Conservation (phyloP, 2,113 vertebrate genomes). For the Erpornis zantholeuca region DNA sequence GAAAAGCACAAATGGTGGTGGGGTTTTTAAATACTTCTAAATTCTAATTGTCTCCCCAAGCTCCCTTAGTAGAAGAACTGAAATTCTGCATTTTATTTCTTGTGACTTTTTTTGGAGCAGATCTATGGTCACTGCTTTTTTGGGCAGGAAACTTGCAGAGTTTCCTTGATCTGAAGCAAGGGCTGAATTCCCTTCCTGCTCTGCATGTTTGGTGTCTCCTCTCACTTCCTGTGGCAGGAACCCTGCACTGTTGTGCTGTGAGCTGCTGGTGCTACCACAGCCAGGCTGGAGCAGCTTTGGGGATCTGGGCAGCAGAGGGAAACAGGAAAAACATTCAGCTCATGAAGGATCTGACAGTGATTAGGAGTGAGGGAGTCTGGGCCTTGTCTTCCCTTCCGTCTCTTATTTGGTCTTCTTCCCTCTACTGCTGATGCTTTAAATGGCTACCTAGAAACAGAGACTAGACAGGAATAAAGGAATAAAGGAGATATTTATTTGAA, state of each 20-base stretch:
- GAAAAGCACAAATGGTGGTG: not conserved
- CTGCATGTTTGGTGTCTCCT: not conserved
- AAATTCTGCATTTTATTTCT: not conserved
- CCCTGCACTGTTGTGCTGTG: not conserved
- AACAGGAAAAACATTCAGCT: not conserved
- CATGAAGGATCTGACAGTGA: not conserved
- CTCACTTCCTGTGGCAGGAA: not conserved
- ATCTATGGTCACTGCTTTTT: not conserved
- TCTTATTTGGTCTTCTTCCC: not conserved
- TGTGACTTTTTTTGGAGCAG: not conserved
- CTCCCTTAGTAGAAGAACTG: not conserved
- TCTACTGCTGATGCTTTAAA: no score
- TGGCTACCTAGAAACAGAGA: no score
- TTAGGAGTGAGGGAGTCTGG: not conserved
- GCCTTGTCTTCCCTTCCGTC: not conserved
- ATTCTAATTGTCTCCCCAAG: not conserved
- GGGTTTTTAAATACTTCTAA: not conserved
- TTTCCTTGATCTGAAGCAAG: not conserved
- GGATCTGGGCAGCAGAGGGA: not conserved
- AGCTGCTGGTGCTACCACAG: not conserved
- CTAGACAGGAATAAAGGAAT: no score
- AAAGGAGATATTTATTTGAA: no score
- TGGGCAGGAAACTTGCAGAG: not conserved
- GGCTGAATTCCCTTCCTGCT: not conserved
- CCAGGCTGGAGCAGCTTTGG: accelerated